Conservation (phyloP, 1,140 invertebrate species). For the Homalodisca vitripennis region DNA sequence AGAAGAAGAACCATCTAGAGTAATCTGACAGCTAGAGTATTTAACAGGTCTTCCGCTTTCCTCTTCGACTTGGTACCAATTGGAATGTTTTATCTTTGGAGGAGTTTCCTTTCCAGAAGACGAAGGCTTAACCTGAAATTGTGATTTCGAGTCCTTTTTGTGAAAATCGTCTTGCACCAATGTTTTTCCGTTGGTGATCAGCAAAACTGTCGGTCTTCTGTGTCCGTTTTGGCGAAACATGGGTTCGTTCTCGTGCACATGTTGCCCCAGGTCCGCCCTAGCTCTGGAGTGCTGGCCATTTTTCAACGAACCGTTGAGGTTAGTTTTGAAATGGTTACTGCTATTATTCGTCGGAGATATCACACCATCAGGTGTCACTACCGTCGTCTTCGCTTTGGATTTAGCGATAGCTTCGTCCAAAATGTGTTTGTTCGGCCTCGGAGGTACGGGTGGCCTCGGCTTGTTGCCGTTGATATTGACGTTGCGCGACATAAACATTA, state of each 20-base stretch:
- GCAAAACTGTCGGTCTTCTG: slow-evolving; percentile 48
- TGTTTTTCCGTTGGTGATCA: slow-evolving; percentile 51
- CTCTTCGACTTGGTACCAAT: slow-evolving; percentile 49
- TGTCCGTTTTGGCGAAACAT: slow-evolving; percentile 41
- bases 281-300: slow-evolving; percentile 43
- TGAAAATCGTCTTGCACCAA: slow-evolving; percentile 37
- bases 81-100: slow-evolving; percentile 47
- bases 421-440: slow-evolving; percentile 64
- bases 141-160: background rate
- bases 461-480: background rate
- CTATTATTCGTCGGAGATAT: slow-evolving; percentile 3
- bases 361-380: slow-evolving; percentile 11
- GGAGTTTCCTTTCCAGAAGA: background rate
- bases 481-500: slow-evolving; percentile 13
- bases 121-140: background rate
- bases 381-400: slow-evolving; percentile 16
- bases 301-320: slow-evolving; percentile 37
- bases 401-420: slow-evolving; percentile 67
- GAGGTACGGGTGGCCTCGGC: slow-evolving; percentile 62
- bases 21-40: slow-evolving; percentile 51
- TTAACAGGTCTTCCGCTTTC: slow-evolving; percentile 47
- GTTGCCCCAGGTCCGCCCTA: slow-evolving; percentile 44
- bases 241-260: slow-evolving; percentile 46
- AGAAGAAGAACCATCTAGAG: slow-evolving; percentile 43
- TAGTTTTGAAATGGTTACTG: background rate